Percentiles rank a stretch among this genome's conserved stretches.
phyloP scores from a whole-genome alignment of 2,113 vertebrate species.

The Hemiprocne comata region DNA sequence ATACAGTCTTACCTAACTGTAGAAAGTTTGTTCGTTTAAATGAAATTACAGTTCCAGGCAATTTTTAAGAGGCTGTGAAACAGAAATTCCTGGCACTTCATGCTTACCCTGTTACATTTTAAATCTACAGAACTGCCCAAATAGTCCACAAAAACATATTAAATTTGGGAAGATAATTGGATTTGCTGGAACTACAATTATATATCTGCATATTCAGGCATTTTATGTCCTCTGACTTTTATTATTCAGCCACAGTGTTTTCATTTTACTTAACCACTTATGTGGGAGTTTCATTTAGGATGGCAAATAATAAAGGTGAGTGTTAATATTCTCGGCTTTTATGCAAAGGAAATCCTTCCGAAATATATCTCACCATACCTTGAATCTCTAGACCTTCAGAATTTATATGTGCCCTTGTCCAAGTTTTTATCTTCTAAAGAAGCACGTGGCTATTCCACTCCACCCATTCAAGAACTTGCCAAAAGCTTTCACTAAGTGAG shows the following conservation, averaged over 20 bases:
- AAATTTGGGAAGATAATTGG: slow-evolving; percentile 17
- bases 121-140: not conserved
- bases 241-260: slow-evolving; percentile 1
- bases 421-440: slow-evolving; percentile 32
- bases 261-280: not conserved
- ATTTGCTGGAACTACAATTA: slow-evolving; percentile 46
- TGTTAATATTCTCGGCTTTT: not conserved
- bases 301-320: slow-evolving; percentile 8
- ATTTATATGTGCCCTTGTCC: not conserved
- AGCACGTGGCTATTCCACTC: slow-evolving; percentile 17
- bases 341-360: not conserved
- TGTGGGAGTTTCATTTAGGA: not conserved
- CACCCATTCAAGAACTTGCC: slow-evolving; percentile 27
- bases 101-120: not conserved
- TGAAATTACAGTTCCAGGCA: not conserved
- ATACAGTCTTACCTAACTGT: not conserved
- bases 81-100: not conserved
- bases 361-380: not conserved
- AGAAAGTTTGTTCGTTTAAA: not conserved
- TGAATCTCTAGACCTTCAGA: not conserved
- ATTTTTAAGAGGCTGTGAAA: slow-evolving; percentile 4
- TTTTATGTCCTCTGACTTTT: slow-evolving; percentile 24
- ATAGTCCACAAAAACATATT: not conserved
- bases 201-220: slow-evolving; percentile 14
- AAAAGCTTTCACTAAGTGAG: not conserved